phyloP scores from a whole-genome alignment of 2,113 vertebrate genomes.

The Phalacrocorax pelagicus region DNA sequence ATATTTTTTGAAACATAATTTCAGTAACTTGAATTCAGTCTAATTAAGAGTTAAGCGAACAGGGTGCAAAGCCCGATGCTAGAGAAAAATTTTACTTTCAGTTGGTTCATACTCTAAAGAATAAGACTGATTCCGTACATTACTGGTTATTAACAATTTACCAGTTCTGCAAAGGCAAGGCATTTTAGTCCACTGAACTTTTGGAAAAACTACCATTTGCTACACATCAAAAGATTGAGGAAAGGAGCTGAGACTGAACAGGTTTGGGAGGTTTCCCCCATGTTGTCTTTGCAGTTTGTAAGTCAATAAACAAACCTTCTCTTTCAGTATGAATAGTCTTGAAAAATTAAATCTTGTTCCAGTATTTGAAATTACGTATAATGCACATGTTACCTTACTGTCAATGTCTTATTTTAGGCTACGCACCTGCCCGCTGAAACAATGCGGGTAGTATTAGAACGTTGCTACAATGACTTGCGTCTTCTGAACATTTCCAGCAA shows the following conservation, averaged over 20 bases:
- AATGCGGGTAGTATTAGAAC: slow-evolving; percentile 95
- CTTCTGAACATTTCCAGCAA: slow-evolving; percentile 91
- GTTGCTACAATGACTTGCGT: slow-evolving; percentile 95
- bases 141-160: not conserved
- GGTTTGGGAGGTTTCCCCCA: not conserved
- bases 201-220: not conserved
- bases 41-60: not conserved
- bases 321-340: not conserved
- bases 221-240: not conserved
- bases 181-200: not conserved
- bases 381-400: accelerated
- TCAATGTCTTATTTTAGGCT: slow-evolving; percentile 68
- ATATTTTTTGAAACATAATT: not conserved
- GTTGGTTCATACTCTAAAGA: not conserved
- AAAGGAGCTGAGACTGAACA: not conserved
- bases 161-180: not conserved
- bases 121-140: not conserved
- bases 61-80: not conserved
- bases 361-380: not conserved
- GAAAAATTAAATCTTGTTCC: not conserved
- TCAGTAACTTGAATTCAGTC: not conserved
- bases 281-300: accelerated
- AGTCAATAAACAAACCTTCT: not conserved
- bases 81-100: not conserved
- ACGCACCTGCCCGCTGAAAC: slow-evolving; percentile 84